Evolutionary conservation across 2,888 invertebrate genomes (phyloP).

Genomic region (Steinernema scapterisci): DNA sequence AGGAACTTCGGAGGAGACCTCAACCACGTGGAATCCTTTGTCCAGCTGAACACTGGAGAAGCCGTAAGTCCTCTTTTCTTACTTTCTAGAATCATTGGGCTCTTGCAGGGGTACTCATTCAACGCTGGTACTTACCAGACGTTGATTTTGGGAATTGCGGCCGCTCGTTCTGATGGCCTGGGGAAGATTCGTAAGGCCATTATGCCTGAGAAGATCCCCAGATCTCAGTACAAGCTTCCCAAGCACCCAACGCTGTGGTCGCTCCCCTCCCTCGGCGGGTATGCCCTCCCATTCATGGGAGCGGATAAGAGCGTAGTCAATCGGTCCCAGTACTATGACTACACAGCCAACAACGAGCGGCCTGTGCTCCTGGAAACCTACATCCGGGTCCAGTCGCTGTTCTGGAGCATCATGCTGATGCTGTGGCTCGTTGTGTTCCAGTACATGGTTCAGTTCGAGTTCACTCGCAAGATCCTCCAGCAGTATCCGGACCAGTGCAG

Average conservation of each 20-base stretch:
- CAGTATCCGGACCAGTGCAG: constrained; percentile 78
- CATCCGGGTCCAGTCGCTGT: constrained; percentile 72
- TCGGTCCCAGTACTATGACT: constrained; percentile 80
- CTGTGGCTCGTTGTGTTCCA: constrained; percentile 71
- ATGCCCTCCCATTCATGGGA: constrained; percentile 78
- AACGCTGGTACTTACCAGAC: constrained; percentile 91
- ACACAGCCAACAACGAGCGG: constrained; percentile 75
- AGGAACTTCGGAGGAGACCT: constrained; percentile 76
- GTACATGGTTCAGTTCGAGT: constrained; percentile 74
- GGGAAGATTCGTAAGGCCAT: constrained; percentile 58
- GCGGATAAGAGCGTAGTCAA: constrained; percentile 71
- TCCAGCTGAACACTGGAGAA: constrained; percentile 59
- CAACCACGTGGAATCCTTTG: constrained; percentile 49
- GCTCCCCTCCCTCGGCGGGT: constrained; percentile 70
- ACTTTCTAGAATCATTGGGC: not conserved
- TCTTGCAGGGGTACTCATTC: constrained; percentile 72
- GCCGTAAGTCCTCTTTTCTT: constrained; percentile 44
- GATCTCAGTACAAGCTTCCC: constrained; percentile 44
- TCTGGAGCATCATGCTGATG: constrained; percentile 73
- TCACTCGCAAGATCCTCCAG: constrained; percentile 75
- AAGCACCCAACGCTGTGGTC: constrained; percentile 54
- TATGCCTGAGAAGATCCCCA: constrained; percentile 60
- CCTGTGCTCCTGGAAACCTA: constrained; percentile 77
- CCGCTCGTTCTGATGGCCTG: constrained; percentile 56
- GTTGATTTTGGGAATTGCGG: constrained; percentile 77